phyloP scores from a whole-genome alignment of 2,113 vertebrate genomes.

The Leiothrix lutea region DNA sequence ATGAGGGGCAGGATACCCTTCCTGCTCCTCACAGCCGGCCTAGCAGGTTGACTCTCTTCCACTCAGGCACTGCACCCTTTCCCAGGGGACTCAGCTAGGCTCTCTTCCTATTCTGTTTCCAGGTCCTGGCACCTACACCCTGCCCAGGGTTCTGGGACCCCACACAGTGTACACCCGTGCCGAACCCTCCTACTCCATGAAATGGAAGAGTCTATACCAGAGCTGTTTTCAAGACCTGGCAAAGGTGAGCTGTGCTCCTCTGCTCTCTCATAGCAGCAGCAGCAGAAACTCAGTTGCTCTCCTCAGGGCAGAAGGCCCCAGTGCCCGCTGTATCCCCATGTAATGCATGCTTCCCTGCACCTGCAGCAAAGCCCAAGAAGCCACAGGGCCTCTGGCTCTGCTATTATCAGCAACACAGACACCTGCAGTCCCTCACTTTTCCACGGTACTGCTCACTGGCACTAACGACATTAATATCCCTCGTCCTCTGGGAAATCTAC shows the following conservation, averaged over 20 bases:
- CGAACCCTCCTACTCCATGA: not conserved
- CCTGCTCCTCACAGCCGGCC: not conserved
- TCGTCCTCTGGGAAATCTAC: not conserved
- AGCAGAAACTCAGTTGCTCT: not conserved
- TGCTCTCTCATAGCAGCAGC: not conserved
- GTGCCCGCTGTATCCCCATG: accelerated
- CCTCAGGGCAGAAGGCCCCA: not conserved
- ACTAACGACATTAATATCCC: accelerated
- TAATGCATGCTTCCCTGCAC: accelerated
- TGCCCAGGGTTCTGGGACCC: not conserved
- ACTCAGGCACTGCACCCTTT: not conserved
- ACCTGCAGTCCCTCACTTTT: not conserved
- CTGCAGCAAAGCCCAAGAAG: not conserved
- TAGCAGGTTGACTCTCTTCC: not conserved
- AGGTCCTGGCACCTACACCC: not conserved
- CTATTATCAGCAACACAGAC: accelerated
- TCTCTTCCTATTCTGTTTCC: not conserved
- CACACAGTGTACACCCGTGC: not conserved
- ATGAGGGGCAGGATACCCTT: not conserved
- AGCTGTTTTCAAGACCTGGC: not conserved
- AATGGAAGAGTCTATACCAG: not conserved
- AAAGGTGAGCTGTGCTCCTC: not conserved
- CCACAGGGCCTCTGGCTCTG: not conserved
- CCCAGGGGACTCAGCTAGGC: not conserved
- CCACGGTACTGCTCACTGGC: too few species aligned